These are phyloP conservation scores for Stegana nigrithorax DNA, from an alignment of 2,888 invertebrate genomes.

Conservation along the genomic window DNA sequence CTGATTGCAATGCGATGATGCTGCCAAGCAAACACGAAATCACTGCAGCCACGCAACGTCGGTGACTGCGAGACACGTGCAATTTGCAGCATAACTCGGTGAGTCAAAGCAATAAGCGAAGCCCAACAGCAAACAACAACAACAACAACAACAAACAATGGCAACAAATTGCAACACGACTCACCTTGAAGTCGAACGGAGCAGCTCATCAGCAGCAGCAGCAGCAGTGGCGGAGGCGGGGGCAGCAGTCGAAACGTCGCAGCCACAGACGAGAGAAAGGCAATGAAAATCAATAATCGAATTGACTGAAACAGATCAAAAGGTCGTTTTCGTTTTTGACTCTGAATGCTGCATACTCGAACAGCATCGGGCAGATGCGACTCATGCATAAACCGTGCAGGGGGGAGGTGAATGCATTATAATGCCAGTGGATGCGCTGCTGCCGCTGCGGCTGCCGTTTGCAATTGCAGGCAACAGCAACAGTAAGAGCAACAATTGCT, in stretches of 20 bases:
- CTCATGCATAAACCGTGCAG: too few species aligned
- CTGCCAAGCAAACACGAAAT: conserved; percentile 18
- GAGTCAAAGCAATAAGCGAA: conserved; percentile 13
- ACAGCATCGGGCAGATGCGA: conserved; percentile 12
- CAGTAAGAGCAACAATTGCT: conserved; percentile 24
- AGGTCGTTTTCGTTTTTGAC: too few species aligned
- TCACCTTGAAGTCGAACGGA: conserved; percentile 33
- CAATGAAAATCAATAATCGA: conserved; percentile 55
- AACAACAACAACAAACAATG: neutral
- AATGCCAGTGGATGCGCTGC: too few species aligned
- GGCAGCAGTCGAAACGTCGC: conserved; percentile 1
- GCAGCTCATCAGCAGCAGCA: conserved; percentile 31
- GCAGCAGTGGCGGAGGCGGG: neutral
- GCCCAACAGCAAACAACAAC: neutral
- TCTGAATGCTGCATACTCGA: conserved; percentile 17
- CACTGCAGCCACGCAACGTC: too few species aligned
- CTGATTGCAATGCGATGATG: conserved; percentile 45
- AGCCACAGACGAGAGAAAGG: conserved; percentile 32
- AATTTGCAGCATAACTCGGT: neutral
- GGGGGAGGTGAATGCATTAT: too few species aligned
- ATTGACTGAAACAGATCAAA: conserved; percentile 61
- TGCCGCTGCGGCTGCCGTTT: neutral
- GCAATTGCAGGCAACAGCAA: conserved; percentile 10
- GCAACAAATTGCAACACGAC: conserved; percentile 24
- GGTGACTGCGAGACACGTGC: neutral